Evolutionary conservation across 2,113 vertebrate genomes (phyloP).

Genomic region (Garra rufa): DNA sequence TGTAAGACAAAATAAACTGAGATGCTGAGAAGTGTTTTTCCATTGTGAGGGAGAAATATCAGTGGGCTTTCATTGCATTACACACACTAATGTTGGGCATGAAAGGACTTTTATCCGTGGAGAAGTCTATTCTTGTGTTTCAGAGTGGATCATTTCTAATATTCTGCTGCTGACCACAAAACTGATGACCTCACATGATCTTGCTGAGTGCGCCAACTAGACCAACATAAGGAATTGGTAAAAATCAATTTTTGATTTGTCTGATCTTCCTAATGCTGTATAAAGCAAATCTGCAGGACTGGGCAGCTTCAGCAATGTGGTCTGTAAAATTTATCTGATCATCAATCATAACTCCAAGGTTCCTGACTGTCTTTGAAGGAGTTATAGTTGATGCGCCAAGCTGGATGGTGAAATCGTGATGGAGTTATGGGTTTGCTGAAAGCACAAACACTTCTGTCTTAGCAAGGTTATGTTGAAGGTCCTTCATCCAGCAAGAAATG

Average conservation of each 20-base stretch:
- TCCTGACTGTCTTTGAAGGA: too few species aligned
- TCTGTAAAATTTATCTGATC: too few species aligned
- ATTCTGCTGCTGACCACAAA: not conserved
- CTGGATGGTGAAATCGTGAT: too few species aligned
- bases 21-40: constrained; percentile 29
- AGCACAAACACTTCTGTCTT: too few species aligned
- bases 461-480: too few species aligned
- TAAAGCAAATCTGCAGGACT: too few species aligned
- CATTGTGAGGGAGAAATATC: constrained; percentile 29
- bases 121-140: constrained; percentile 22
- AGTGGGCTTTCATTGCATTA: constrained; percentile 10
- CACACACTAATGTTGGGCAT: not conserved
- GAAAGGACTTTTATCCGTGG: not conserved
- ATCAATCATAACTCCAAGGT: too few species aligned
- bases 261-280: too few species aligned
- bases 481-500: too few species aligned
- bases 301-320: too few species aligned
- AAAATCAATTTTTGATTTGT: not conserved
- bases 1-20: constrained; percentile 57
- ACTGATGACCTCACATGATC: not conserved
- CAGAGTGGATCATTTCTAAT: constrained; percentile 8
- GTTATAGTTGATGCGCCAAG: too few species aligned
- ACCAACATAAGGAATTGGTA: not conserved
- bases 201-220: not conserved
- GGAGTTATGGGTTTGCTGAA: too few species aligned